Evolutionary conservation across 2,888 invertebrate genomes (phyloP), one percentile per base, ranked within the genome.

Genomic region (Crepidodera aurea): DNA sequence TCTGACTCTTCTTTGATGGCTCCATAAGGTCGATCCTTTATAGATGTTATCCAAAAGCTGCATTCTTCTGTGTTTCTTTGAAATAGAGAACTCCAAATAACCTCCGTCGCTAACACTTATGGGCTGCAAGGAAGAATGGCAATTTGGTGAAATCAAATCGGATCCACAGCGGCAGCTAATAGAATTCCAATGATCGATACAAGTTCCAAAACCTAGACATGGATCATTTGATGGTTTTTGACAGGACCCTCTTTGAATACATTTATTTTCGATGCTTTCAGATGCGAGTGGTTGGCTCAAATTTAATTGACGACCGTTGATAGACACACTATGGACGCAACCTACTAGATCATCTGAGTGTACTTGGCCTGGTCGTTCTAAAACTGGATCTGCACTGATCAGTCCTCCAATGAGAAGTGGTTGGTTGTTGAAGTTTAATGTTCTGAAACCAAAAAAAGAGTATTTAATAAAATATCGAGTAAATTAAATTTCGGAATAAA

Each of bases 281-380:
- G 91, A 88, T 51, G 88, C 83, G 1, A 93, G 71, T 0, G 95
- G 93, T 69, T 85, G 89, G 62, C 92, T 92, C 53, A 96, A 82
- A 77, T 96, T 95, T 18, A 96, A 78, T 0, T 88, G 83, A 16
- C 94, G 86, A 2, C 95, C 96, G 75, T 97, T 96, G 55, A 97
- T 87, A 0, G 91, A 88, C 1, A 96, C 90, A 70, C 94, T 94
- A 75, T 96, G 94, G 69, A 97, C 88, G 77, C 98, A 98, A 3
- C 98, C 98, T 12, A 96, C 90, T 63, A 98, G 89, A 78, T 97
- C 96, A 77, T 96, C 96, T 0, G 95, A 90, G 73, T 91, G 91
- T 34, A 97, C 88, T 81, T 96, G 96, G 0, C 94, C 94, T 0
- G 93, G 93, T 42, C 95, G 86, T 78, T 95, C 94, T 19, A 96